These are phyloP conservation scores for Podarcis raffonei DNA, from an alignment of 2,113 vertebrate genomes.

Conservation along the genomic window DNA sequence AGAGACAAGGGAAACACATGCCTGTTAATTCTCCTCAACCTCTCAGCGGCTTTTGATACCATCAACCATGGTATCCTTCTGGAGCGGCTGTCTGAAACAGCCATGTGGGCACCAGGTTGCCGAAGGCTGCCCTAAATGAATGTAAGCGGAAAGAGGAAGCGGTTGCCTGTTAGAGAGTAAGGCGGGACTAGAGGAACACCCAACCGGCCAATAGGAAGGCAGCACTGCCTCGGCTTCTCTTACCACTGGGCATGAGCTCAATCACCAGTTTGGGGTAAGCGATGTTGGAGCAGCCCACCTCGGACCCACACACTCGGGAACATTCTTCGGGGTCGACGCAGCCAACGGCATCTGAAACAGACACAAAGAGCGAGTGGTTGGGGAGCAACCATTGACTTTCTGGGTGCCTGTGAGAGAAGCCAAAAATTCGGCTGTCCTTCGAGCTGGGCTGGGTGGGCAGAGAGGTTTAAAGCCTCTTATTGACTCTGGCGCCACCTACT, in stretches of 20 bases:
- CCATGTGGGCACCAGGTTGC: too few relatives aligned
- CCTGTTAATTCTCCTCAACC: too few relatives aligned
- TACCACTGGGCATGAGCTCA: constrained; percentile 89
- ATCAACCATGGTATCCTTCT: too few relatives aligned
- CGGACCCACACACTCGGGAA: constrained; percentile 76
- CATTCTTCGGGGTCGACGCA: constrained; percentile 91
- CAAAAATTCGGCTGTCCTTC: too few relatives aligned
- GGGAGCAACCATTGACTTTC: not conserved
- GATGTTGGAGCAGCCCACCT: constrained; percentile 92
- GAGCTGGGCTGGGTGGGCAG: too few relatives aligned
- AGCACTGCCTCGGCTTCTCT: constrained; percentile 40
- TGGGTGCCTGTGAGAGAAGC: not conserved
- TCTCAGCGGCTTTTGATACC: too few relatives aligned
- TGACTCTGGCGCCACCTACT: too few relatives aligned
- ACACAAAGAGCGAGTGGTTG: not conserved
- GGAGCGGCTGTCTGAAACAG: not conserved
- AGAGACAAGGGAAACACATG: not conserved
- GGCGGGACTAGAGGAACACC: too few relatives aligned
- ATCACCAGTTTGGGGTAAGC: constrained; percentile 90
- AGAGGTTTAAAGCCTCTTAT: too few relatives aligned
- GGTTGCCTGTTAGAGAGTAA: too few relatives aligned
- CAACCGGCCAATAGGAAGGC: not conserved
- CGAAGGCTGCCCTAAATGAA: too few relatives aligned
- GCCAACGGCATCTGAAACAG: constrained; percentile 81
- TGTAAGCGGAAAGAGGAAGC: too few relatives aligned